Base-by-base conservation (phyloP, 2,888 invertebrate genomes). In the Drosophila pseudotakahashii region DNA sequence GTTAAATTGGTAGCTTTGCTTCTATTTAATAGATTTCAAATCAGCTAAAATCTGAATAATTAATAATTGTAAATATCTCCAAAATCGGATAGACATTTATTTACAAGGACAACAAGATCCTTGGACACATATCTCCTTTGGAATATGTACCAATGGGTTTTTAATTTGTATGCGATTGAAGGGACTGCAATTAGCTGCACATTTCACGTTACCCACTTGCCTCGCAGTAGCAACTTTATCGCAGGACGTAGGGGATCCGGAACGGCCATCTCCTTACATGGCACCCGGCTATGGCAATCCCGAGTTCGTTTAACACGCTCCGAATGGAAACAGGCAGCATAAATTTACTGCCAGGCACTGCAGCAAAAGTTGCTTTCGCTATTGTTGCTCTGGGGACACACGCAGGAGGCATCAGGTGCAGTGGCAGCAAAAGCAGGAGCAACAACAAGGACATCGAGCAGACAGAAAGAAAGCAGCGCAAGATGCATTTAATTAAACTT, bases 401-500 rank as follows among this genome's bases (percentile, higher is more conserved):
- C 36, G 66, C 42, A 42, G 63, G 47, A 57, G 66, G 67, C 81
- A 81, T 86, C 83, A 83, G 83, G 81, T 86, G 87, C 68, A 47
- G 14, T n/a, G 10, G 19, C 7, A 23, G 42, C 42, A 44, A 6
- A 13, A 61, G 78, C 85, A 66, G 41, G 54, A 54, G 52, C 73
- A 54, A 50, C 37, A 68, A 67, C 52, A 51, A 54, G 44, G 59
- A 54, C 37, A 41, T 26, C 34, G 30, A 47, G 50, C 37, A 47
- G 51, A 30, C 54, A 51, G 26, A 77, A 75, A 75, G 77, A 76
- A 79, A 78, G 73, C 81, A 74, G 79, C 69, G 79, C 78, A 81
- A 83, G 82, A 79, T 88, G 85, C 87, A 88, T 88, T 88, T 88
- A 89, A 87, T 89, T 89, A 89, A 89, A 89, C 89, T 89, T 87